Base-by-base conservation (phyloP, 2,888 invertebrate genomes). In the Pyrochroa serraticornis region DNA sequence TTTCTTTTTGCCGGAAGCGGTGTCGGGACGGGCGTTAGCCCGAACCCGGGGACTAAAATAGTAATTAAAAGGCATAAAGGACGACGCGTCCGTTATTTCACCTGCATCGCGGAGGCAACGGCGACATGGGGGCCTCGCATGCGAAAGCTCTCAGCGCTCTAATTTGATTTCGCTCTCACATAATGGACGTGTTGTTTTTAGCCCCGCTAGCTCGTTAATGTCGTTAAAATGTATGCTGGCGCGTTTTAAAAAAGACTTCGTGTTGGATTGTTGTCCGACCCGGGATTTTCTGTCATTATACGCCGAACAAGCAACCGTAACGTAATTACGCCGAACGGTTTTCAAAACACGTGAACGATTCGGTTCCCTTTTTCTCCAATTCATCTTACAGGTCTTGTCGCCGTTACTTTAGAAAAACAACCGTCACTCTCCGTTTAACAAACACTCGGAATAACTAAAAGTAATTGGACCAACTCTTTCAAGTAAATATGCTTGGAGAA, bases 171-270 rank as follows among this genome's bases (percentile, higher is more conserved):
- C 50, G 33, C 52, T 56, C 54, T 48, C 53, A 47, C 58, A 58
- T 61, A 61, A 61, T 61, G 58, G 61, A 61, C 56, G 61, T 54
- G 61, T 61, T 61, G 61, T 61, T 61, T 61, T 58, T 61, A 49
- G 61, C 53, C 46, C 57, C 50, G 49, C 58, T 43, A 51, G 50
- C 58, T 61, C 61, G 61, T 58, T 61, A 61, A 58, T 50, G 61
- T 54, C 44, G 58, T 58, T 53, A 54, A 58, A 61, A 61, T 61
- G 58, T 60, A 51, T 60, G 60, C 39, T 48, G 41, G 50, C 36
- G 42, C 44, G 34, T 51, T 60, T 55, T 34, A 52, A 58, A 58
- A 57, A 47, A 37, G 44, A 50, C 56, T 50, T 50, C 30, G 46
- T 50, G 56, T 50, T 50, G 56, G 46, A 56, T 56, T 56, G 56